phyloP scores from a whole-genome alignment of 35 echinoderm and acorn worm genomes.

The Lytechinus variegatus region DNA sequence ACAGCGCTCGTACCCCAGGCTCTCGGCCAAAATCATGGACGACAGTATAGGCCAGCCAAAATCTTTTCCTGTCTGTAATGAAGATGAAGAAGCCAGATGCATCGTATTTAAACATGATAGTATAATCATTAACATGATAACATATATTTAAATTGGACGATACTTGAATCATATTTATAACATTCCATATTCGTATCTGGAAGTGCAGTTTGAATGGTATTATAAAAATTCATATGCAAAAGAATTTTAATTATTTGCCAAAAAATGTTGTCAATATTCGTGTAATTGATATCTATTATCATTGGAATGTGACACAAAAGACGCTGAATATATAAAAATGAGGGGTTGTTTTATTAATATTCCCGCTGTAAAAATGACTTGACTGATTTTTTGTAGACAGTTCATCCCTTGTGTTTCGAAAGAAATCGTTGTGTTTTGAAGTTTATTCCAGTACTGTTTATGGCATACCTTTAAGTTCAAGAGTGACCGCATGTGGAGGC shows the following conservation, averaged over 20 bases:
- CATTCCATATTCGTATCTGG: not conserved
- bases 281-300: no score
- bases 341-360: no score
- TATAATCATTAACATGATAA: not conserved
- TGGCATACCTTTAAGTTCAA: not conserved
- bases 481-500: not conserved
- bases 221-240: no score
- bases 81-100: not conserved
- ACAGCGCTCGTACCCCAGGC: not conserved
- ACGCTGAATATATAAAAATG: no score
- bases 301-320: no score
- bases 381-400: no score
- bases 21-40: not conserved
- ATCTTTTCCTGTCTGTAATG: not conserved
- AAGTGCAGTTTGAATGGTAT: no score
- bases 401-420: no score
- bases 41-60: not conserved
- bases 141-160: not conserved
- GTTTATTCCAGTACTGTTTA: not conserved
- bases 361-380: no score
- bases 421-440: not conserved
- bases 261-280: no score
- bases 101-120: not conserved
- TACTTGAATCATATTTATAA: not conserved
- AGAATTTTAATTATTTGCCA: no score